A percentile compares a stretch with the other conserved stretches of the same genome.
Evolutionary conservation across 2,113 vertebrate species (phyloP).

Genomic region (Agapornis roseicollis): DNA sequence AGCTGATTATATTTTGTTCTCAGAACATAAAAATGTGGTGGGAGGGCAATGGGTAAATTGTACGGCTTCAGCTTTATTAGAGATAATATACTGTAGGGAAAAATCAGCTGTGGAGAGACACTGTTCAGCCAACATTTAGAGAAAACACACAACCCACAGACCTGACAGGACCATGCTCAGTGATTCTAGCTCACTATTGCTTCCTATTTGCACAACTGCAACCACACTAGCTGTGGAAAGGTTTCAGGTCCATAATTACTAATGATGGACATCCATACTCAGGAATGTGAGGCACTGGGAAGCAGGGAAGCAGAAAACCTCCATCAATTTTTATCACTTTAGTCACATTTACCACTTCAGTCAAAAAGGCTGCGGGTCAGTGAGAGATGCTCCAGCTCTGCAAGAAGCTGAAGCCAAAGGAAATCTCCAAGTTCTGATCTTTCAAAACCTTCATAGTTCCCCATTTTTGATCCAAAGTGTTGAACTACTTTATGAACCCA

Average conservation of each 20-base stretch:
- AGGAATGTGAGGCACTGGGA: not conserved
- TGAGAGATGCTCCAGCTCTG: not conserved
- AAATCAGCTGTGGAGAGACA: not conserved
- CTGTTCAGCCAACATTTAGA: not conserved
- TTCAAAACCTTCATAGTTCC: not conserved
- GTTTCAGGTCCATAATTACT: not conserved
- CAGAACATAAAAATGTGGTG: conserved; percentile 6
- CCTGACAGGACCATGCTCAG: not conserved
- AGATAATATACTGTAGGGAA: not conserved
- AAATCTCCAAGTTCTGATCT: not conserved
- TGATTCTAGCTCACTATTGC: not conserved
- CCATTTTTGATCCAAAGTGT: rapidly evolving
- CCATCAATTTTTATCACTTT: not conserved
- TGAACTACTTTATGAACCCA: not conserved
- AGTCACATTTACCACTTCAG: not conserved
- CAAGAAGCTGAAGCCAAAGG: not conserved
- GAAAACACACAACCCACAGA: conserved; percentile 13
- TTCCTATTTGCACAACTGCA: conserved; percentile 4
- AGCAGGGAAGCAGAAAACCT: conserved; percentile 19
- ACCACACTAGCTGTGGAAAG: conserved; percentile 24
- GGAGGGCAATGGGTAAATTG: not conserved
- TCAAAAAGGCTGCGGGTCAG: not conserved
- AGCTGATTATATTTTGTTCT: not conserved
- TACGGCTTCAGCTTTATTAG: not conserved
- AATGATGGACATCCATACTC: not conserved